Evolutionary conservation across 2,888 invertebrate genomes (phyloP).

Genomic region (Spilarctia lutea): DNA sequence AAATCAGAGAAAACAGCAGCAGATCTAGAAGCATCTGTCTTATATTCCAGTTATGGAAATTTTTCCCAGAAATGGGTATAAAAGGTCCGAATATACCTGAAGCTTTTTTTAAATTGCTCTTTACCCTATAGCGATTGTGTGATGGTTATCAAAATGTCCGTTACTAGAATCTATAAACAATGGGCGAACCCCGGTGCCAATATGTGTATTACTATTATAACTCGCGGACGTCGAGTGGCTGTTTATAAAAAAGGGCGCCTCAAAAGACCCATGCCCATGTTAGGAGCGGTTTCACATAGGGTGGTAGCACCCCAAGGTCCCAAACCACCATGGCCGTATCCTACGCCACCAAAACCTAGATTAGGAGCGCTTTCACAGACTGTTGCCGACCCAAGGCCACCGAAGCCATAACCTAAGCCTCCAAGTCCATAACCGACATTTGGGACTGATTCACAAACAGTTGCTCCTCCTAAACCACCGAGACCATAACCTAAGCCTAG

Average conservation of each 20-base stretch:
- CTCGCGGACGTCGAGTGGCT: constrained; percentile 44
- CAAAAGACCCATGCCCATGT: constrained; percentile 27
- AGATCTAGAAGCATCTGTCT: neutral
- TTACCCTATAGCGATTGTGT: neutral
- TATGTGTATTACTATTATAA: constrained; percentile 18
- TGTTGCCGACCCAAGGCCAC: constrained; percentile 22
- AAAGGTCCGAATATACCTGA: constrained; percentile 15
- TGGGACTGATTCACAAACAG: neutral
- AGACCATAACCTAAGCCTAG: constrained; percentile 22
- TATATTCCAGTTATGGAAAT: too few species aligned
- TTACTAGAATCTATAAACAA: neutral
- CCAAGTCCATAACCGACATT: neutral
- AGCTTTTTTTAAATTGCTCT: constrained; percentile 30
- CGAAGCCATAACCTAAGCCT: constrained; percentile 13
- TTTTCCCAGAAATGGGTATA: neutral
- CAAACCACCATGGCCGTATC: constrained; percentile 30
- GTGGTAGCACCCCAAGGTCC: constrained; percentile 31
- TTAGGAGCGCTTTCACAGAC: constrained; percentile 29
- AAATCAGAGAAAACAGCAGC: neutral
- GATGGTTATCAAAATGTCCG: constrained; percentile 5
- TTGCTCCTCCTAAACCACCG: neutral
- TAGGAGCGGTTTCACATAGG: constrained; percentile 42
- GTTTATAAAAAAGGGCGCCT: constrained; percentile 64
- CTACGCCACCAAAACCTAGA: constrained; percentile 15
- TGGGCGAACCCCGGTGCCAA: constrained; percentile 25